Evolutionary conservation across 2,113 vertebrate genomes (phyloP).

Genomic region (Sterrhoptilus dennistouni): DNA sequence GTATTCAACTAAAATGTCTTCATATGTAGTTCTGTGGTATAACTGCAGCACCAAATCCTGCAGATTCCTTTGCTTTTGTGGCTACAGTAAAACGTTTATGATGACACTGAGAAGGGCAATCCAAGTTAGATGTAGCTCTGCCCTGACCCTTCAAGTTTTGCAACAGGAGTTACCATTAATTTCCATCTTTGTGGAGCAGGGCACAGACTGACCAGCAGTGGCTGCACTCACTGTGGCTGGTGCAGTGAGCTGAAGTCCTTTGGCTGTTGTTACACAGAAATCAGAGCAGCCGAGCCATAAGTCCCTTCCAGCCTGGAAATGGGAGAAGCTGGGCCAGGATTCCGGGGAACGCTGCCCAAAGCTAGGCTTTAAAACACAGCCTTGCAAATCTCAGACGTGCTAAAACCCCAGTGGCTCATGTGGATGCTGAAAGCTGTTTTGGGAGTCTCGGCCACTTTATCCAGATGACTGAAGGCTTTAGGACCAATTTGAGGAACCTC

Average conservation of each 20-base stretch:
- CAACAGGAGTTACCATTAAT: not conserved
- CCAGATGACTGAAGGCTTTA: not conserved
- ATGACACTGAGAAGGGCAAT: not conserved
- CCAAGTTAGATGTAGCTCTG: not conserved
- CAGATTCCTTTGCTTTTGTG: not conserved
- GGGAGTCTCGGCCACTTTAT: rapidly evolving
- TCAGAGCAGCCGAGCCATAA: not conserved
- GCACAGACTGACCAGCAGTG: not conserved
- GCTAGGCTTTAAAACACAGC: not conserved
- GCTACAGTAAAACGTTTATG: not conserved
- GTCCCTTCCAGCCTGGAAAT: not conserved
- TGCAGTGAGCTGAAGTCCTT: not conserved
- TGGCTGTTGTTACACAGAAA: not conserved
- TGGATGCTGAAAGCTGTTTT: not conserved
- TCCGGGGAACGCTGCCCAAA: not conserved
- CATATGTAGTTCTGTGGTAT: not conserved
- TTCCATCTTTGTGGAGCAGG: rapidly evolving
- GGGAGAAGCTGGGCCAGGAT: not conserved
- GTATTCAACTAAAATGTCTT: not conserved
- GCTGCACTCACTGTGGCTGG: rapidly evolving
- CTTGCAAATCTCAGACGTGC: rapidly evolving
- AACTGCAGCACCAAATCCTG: not conserved
- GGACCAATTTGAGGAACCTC: not conserved
- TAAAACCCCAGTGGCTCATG: not conserved
- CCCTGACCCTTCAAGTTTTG: not conserved